Evolutionary conservation across 1,140 invertebrate genomes (phyloP).

Genomic region (Hesperophylax magnus): DNA sequence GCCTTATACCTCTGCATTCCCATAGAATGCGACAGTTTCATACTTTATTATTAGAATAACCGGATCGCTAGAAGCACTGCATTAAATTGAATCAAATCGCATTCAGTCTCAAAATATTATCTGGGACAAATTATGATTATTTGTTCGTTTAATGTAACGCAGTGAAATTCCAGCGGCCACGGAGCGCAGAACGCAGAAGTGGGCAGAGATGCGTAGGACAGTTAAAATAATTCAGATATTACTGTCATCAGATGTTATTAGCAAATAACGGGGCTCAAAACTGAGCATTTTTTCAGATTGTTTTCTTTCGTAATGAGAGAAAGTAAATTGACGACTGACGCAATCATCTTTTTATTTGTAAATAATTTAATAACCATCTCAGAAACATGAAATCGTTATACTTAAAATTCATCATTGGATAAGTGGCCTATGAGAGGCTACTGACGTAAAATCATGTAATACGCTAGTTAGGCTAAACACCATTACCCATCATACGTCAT

Average conservation of each 20-base stretch:
- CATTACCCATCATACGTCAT: too few relatives aligned
- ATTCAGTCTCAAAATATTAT: not conserved
- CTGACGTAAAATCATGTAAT: slow-evolving; percentile 15
- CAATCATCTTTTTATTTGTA: not conserved
- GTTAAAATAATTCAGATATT: not conserved
- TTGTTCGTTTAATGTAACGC: too few relatives aligned
- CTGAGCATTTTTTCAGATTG: not conserved
- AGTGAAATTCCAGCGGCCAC: too few relatives aligned
- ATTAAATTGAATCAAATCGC: not conserved
- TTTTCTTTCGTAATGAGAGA: slow-evolving; percentile 23
- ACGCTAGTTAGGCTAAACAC: not conserved
- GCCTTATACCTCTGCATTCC: slow-evolving; percentile 4
- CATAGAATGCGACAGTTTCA: slow-evolving; percentile 11
- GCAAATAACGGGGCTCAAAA: not conserved
- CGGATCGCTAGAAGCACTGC: not conserved
- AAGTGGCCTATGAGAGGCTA: slow-evolving; percentile 8
- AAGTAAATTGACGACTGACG: slow-evolving; percentile 16
- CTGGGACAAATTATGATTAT: not conserved
- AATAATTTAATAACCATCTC: slow-evolving; percentile 17
- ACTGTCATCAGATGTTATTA: not conserved
- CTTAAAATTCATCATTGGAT: slow-evolving; percentile 5
- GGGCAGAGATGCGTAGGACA: too few relatives aligned
- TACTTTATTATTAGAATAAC: not conserved
- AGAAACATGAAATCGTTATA: not conserved
- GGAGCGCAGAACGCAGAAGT: too few relatives aligned